Evolutionary conservation across 2,113 vertebrate species (phyloP), one percentile per base, ranked within the genome.

Genomic region (Apus apus): DNA sequence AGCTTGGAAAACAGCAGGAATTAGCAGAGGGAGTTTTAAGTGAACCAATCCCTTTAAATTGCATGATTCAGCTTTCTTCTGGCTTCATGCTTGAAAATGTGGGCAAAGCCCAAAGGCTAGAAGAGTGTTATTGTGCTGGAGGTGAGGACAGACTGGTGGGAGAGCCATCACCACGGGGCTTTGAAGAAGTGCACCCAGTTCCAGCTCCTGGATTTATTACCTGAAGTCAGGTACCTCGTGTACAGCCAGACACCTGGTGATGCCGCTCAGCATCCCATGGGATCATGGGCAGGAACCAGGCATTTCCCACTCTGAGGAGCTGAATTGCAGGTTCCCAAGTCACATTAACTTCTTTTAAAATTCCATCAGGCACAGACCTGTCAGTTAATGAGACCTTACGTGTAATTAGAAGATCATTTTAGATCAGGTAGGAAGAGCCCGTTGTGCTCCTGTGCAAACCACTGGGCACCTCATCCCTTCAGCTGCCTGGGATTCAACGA

Each of bases 1-100:
- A 93, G 79, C 90, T 94, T 93, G 86, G 72, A 77, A 86, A 84
- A 32, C 68, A 93, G 79, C 79, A 83, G 64, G 75, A 88, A 83
- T 54, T 91, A 83, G 46, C 82, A 90, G 58, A 76, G 54, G 11
- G 5, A 14, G 85, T 83, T 76, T 53, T 45, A 83, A 86, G 43
- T n/a, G 60, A 80, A 53, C 30, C 8, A 43, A 45, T 20, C 68
- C 40, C 27, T 92, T 88, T 77, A 78, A 90, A 56, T 4, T 27
- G 34, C 23, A 6, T 54, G 72, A 40, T 15, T 66, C 32, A 30
- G n/a, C 48, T 67, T 71, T 34, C 73, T 67, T 86, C 74, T 92
- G 88, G 34, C 56, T 90, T 66, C 43, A 1, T 13, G 56, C 11
- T 48, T 45, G 70, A 30, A 78, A 74, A 67, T 1, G 2, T 40